phyloP scores from a whole-genome alignment of 1,140 invertebrate genomes.

The Andrena cerasifolii region DNA sequence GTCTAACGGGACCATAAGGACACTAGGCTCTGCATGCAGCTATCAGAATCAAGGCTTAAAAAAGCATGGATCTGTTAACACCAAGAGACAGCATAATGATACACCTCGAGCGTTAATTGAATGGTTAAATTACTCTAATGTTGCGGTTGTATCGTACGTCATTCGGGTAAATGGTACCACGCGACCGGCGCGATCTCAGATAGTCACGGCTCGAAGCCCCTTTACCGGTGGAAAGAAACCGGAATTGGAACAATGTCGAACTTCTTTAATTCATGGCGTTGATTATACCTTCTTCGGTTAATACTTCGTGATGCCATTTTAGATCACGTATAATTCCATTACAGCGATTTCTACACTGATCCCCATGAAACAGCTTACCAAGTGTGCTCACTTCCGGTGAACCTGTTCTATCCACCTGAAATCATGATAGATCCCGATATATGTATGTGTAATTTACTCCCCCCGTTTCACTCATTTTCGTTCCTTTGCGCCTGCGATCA shows the following conservation, averaged over 20 bases:
- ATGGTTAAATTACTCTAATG: conserved; percentile 48
- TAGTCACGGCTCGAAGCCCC: conserved; percentile 40
- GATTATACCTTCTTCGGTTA: neutral
- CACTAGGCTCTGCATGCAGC: neutral
- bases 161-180: conserved; percentile 43
- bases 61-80: neutral
- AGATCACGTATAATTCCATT: too few relatives aligned
- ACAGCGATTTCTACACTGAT: too few relatives aligned
- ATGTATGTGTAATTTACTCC: neutral
- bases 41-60: neutral
- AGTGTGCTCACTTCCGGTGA: neutral
- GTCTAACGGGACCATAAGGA: neutral
- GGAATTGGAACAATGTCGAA: conserved; percentile 25
- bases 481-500: neutral
- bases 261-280: conserved; percentile 22
- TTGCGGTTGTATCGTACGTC: conserved; percentile 42
- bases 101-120: conserved; percentile 43
- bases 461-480: neutral
- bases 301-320: neutral
- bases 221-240: conserved; percentile 1
- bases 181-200: conserved; percentile 40
- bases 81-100: conserved; percentile 24
- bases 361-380: too few relatives aligned
- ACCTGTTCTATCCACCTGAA: neutral
- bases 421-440: neutral